phyloP scores from a whole-genome alignment of 2,113 vertebrate species.

The Bos indicus region DNA sequence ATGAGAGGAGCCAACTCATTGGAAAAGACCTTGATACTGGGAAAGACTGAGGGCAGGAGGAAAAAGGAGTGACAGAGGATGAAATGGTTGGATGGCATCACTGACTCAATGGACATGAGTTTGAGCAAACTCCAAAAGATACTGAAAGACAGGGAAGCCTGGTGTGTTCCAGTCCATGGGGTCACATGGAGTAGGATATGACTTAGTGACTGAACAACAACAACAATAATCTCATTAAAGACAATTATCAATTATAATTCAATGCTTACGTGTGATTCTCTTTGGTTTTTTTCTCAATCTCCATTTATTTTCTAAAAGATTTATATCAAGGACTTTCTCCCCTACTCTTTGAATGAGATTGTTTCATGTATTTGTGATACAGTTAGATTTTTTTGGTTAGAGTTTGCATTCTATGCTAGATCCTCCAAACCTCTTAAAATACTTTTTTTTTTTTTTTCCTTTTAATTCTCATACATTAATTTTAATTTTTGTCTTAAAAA shows the following conservation, averaged over 20 bases:
- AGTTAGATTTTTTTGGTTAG: background rate
- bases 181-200: background rate
- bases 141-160: background rate
- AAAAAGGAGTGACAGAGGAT: background rate
- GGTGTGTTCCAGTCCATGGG: background rate
- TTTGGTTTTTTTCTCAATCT: background rate
- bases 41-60: background rate
- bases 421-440: background rate
- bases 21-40: background rate
- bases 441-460: background rate
- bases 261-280: background rate
- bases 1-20: background rate
- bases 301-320: background rate
- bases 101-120: background rate
- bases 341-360: background rate
- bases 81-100: background rate
- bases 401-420: background rate
- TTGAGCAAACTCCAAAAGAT: background rate
- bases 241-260: background rate
- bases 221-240: background rate
- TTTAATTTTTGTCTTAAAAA: background rate
- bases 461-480: background rate
- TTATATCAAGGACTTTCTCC: background rate
- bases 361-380: background rate
- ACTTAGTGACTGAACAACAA: background rate